Conservation (phyloP, 37 sponge, comb jelly and placozoan species). For the Cliona cf. orientalis region DNA sequence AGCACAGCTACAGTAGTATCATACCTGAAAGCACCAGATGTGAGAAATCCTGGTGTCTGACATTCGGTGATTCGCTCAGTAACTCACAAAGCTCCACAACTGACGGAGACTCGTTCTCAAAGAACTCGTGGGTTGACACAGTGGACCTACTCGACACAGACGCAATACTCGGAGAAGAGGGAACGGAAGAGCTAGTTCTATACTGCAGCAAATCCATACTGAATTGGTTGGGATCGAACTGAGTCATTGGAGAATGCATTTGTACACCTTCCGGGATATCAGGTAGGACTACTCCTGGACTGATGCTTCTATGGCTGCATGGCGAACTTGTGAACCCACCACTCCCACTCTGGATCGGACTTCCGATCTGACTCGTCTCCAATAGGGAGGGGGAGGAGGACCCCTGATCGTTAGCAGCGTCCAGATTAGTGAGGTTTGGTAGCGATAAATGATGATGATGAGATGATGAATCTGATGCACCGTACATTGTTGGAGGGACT, state of each 20-base stretch:
- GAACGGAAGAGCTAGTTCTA: conserved; percentile 20
- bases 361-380: no score
- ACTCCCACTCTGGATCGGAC: no score
- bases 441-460: neutral
- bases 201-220: conserved; percentile 4
- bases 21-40: conserved; percentile 54
- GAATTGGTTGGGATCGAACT: neutral
- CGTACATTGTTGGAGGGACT: neutral
- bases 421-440: conserved; percentile 5
- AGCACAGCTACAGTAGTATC: neutral
- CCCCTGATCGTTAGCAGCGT: neutral
- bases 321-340: neutral
- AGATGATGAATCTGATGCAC: neutral
- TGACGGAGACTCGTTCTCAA: conserved; percentile 50
- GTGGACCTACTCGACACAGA: conserved; percentile 52
- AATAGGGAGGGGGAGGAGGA: neutral
- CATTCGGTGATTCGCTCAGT: conserved; percentile 61
- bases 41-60: conserved; percentile 57
- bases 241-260: neutral
- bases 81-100: conserved; percentile 68
- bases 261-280: conserved; percentile 41
- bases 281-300: neutral
- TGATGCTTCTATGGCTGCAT: neutral
- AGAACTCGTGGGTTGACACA: conserved; percentile 24
- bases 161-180: conserved; percentile 47